phyloP scores from a whole-genome alignment of 2,113 vertebrate species.

The Callorhinus ursinus region DNA sequence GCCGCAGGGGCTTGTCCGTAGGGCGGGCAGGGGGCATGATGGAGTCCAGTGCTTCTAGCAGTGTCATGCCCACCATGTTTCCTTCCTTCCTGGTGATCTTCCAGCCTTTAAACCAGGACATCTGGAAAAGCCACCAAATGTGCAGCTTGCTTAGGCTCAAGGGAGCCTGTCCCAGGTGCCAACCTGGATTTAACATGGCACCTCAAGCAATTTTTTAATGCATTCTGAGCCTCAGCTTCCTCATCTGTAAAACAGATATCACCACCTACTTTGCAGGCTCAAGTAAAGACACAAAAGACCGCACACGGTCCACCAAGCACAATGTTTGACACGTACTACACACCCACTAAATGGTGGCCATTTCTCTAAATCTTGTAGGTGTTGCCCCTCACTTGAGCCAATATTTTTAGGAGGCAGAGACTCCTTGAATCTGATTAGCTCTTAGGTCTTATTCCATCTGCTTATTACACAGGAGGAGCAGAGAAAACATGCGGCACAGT shows the following conservation, averaged over 20 bases:
- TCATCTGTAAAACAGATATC: neutral
- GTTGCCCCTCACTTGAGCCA: neutral
- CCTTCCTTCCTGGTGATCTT: constrained; percentile 88
- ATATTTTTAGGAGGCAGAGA: neutral
- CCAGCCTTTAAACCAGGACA: constrained; percentile 89
- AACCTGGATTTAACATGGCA: neutral
- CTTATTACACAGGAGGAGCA: neutral
- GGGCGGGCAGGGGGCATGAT: constrained; percentile 85
- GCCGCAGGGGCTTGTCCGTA: constrained; percentile 86
- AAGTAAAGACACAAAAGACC: neutral
- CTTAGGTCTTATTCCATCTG: neutral
- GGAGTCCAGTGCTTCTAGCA: constrained; percentile 87
- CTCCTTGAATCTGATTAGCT: neutral
- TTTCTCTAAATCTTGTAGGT: neutral
- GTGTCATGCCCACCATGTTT: constrained; percentile 81
- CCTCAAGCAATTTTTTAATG: neutral
- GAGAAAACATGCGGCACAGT: neutral
- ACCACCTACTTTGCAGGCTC: neutral
- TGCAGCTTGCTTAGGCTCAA: neutral
- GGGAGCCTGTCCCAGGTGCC: neutral
- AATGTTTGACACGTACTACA: too few relatives aligned
- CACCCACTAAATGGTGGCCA: neutral
- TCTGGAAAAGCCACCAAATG: constrained; percentile 72
- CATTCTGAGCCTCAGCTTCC: neutral
- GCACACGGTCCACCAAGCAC: neutral